phyloP scores from a whole-genome alignment of 35 echinoderm and acorn worm genomes.

The Lytechinus variegatus region DNA sequence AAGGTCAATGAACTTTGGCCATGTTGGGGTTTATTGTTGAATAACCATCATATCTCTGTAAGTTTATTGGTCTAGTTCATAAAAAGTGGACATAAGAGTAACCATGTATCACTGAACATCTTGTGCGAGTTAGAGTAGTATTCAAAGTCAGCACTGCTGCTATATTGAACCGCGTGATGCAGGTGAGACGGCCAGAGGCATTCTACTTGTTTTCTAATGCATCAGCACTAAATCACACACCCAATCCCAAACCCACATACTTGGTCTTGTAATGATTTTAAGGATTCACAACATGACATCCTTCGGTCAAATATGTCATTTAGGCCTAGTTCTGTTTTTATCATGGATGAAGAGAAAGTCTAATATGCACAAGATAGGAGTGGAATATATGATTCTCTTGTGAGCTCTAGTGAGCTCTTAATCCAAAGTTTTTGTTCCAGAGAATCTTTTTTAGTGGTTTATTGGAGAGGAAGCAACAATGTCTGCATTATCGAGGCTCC shows the following conservation, averaged over 20 bases:
- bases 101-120: too few relatives aligned
- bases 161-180: too few relatives aligned
- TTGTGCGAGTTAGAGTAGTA: too few relatives aligned
- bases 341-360: not conserved
- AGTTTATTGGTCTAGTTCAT: too few relatives aligned
- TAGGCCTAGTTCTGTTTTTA: not conserved
- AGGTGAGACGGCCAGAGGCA: too few relatives aligned
- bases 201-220: too few relatives aligned
- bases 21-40: too few relatives aligned
- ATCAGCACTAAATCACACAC: not conserved
- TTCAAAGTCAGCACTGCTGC: too few relatives aligned
- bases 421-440: not conserved
- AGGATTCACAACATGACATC: not conserved
- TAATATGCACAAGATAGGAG: not conserved
- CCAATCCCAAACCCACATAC: not conserved
- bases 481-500: not conserved
- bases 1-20: too few relatives aligned
- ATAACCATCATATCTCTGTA: too few relatives aligned
- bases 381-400: not conserved
- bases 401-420: not conserved
- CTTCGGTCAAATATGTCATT: not conserved
- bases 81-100: too few relatives aligned
- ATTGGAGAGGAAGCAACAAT: not conserved
- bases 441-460: not conserved
- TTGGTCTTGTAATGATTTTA: not conserved